Conservation (phyloP, 1,140 invertebrate species). For the Pseudachorutes palmiensis region DNA sequence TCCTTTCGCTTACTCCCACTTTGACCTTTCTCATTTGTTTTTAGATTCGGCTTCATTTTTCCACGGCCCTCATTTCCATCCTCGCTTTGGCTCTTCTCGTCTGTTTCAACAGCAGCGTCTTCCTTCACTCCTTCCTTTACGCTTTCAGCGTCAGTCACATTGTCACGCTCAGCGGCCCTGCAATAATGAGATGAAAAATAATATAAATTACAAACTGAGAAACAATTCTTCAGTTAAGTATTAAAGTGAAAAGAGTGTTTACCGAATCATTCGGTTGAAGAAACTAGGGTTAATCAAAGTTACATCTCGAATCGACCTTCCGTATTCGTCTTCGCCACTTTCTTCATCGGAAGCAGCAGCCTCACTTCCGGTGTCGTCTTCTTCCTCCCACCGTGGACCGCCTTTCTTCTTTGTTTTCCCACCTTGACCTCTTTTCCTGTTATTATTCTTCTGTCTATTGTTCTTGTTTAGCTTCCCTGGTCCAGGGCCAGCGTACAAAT, state of each 20-base stretch:
- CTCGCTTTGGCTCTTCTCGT: background rate
- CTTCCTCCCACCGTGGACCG: background rate
- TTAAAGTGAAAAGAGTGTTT: too few species aligned
- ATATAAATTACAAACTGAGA: too few species aligned
- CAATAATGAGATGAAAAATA: too few species aligned
- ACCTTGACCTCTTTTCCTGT: constrained; percentile 2
- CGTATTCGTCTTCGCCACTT: constrained; percentile 15
- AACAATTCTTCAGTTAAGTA: too few species aligned
- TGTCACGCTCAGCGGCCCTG: too few species aligned
- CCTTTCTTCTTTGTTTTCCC: background rate
- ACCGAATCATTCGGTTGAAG: too few species aligned
- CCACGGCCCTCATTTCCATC: constrained; percentile 5
- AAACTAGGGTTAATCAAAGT: too few species aligned
- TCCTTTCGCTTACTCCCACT: constrained; percentile 4
- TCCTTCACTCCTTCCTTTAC: background rate
- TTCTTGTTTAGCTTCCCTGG: constrained; percentile 18
- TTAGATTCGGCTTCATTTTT: background rate
- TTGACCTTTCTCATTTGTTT: constrained; percentile 3
- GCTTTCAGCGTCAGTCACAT: too few species aligned
- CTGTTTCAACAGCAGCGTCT: background rate
- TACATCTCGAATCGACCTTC: background rate
- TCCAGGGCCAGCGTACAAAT: constrained; percentile 28
- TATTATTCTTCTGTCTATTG: constrained; percentile 17
- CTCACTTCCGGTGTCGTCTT: background rate
- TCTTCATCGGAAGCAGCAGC: constrained; percentile 9